Conservation (phyloP, 2,888 invertebrate genomes). For the Smittia sp. region DNA sequence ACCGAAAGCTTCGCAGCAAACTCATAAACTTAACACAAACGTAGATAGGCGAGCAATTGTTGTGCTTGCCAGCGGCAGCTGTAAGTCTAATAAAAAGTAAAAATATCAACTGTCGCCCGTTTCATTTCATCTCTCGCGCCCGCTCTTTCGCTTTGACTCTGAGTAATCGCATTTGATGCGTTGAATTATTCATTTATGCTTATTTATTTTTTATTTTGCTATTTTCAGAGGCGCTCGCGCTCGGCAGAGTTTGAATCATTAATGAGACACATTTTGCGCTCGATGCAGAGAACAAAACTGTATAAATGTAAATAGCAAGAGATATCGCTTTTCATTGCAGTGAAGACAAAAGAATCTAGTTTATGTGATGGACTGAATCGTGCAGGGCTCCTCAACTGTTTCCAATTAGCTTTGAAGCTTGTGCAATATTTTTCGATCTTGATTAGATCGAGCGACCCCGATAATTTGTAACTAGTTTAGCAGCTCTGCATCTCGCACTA, state of each 20-base stretch:
- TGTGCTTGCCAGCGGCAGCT: not conserved
- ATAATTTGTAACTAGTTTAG: too few species aligned
- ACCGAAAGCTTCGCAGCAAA: too few species aligned
- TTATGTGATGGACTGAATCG: too few species aligned
- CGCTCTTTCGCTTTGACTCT: not conserved
- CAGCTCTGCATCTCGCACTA: too few species aligned
- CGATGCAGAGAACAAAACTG: not conserved
- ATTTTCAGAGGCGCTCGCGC: not conserved
- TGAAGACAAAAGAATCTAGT: too few species aligned
- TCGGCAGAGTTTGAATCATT: not conserved
- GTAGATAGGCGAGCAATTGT: too few species aligned
- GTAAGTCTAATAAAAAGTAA: not conserved
- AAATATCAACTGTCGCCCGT: constrained; percentile 2
- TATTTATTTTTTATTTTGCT: constrained; percentile 5
- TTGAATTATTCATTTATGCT: constrained; percentile 33
- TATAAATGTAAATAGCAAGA: not conserved
- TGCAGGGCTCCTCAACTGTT: too few species aligned
- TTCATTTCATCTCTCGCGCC: not conserved
- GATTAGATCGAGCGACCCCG: too few species aligned
- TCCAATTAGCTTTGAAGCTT: too few species aligned
- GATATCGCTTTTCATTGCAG: not conserved
- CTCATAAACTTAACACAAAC: too few species aligned
- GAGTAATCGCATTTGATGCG: constrained; percentile 14
- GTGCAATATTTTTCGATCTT: too few species aligned
- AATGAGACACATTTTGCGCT: constrained; percentile 5